Evolutionary conservation across 2,113 vertebrate species (phyloP), one percentile per base, ranked within the genome.

Genomic region (Chaenocephalus aceratus): DNA sequence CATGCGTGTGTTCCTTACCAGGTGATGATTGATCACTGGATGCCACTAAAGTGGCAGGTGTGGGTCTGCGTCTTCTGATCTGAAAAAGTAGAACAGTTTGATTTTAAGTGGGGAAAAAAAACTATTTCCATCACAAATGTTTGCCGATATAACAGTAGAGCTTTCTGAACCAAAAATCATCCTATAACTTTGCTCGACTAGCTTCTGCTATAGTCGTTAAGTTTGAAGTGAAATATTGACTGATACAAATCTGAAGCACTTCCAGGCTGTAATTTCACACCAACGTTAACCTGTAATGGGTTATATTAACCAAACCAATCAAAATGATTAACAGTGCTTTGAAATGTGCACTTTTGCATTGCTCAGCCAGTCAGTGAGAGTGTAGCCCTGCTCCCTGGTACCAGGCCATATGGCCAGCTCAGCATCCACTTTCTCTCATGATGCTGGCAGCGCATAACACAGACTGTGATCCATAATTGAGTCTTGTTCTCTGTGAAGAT

Each of bases 21-120:
- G 97, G 97, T 68, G 97, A 98, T 7, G 97, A 98, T 48, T 97
- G 97, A 93, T 98, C 97, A 80, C 97, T 97, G 93, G 96, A 97
- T 72, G 97, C 95, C 68, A 98, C 97, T 48, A 98, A 93, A 52
- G 96, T 97, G 49, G 97, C 97, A 9, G 97, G 97, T 41, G 97
- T 98, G 1, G 97, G 97, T 69, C 97, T 94, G 15, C 97, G 96
- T 93, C 97, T 95, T 84, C 97, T 96, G 89, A 97, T 97, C 97
- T 98, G 91, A 56, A 90, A 88, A 82, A 70, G 16, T 44, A 76
- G 2, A 87, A 78, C 16, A 80, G 6, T 11, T 54, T 76, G 4
- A 48, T 45, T 46, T 3, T 34, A 23, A 79, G 59, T 26, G 53
- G 8, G 64, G 10, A 41, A 15, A 10, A 41, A 67, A 46, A 49